Base-by-base conservation (phyloP, 2,113 vertebrate genomes). In the Apaloderma vittatum region DNA sequence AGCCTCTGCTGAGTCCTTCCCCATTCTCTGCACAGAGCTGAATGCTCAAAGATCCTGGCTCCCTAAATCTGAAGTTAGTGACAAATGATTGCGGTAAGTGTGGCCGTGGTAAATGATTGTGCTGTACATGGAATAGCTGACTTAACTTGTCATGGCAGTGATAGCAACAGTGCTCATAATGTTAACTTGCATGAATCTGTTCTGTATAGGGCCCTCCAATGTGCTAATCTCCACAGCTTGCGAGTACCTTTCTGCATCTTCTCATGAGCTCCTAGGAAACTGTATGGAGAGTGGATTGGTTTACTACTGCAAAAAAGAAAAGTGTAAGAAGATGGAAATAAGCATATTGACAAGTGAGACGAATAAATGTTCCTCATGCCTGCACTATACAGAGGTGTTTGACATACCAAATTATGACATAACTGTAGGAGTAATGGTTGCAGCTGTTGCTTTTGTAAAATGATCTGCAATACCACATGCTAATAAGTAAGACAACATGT, bases 401-500 rank as follows among this genome's bases (percentile, higher is more conserved):
- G 96, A 95, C 95, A 90, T 91, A 96, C 96, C 95, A 96, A 97
- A 98, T 98, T 95, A 98, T 97, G 97, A 96, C 96, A 97, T 97
- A 97, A 96, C 96, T 91, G 92, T 75, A 93, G 78, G 86, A 97
- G 95, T 93, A 97, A 97, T 79, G 94, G 97, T 85, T 98, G 96
- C 98, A 98, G 98, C 98, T 98, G 98, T 90, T 97, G 97, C 93
- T 92, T 98, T 98, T 97, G 97, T 98, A 98, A 98, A 95, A 76
- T 94, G 97, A 98, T 96, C 97, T 97, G 96, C 88, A 96, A 95
- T 94, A 87, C 92, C 96, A 97, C 90, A 81, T 94, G 88, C 96
- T 97, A 97, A 97, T 97, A 97, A 97, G 89, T 93, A 78, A 96
- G 86, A 96, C 91, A 90, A 95, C 62, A 59, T 96, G 95, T 97